Evolutionary conservation across 2,113 vertebrate genomes (phyloP).

Genomic region (Dasyornis broadbenti): DNA sequence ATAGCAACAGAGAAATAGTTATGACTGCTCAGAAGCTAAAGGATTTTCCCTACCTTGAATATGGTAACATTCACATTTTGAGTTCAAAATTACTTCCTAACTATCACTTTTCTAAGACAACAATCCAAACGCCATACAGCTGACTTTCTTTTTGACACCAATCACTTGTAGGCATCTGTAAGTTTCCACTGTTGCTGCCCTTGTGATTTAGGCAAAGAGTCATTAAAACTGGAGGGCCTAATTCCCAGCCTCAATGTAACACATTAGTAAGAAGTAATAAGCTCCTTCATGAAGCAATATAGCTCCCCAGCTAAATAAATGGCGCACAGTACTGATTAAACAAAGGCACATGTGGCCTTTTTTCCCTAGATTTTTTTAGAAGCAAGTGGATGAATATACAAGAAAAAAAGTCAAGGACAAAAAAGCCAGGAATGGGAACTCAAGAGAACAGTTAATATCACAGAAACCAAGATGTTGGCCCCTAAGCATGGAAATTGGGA

Average conservation of each 20-base stretch:
- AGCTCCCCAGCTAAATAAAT: slow-evolving; percentile 28
- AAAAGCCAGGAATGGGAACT: neutral
- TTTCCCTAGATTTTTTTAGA: neutral
- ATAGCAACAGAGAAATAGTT: neutral
- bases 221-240: slow-evolving; percentile 22
- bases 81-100: neutral
- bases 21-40: neutral
- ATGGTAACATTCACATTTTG: neutral
- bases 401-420: neutral
- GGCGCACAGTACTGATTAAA: slow-evolving; percentile 5
- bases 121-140: neutral
- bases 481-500: neutral
- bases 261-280: slow-evolving; percentile 22
- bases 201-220: neutral
- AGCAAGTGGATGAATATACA: neutral
- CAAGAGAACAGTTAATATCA: neutral
- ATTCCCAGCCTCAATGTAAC: slow-evolving; percentile 17
- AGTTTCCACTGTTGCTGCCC: neutral
- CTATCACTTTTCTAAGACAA: neutral
- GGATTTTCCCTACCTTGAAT: neutral
- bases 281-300: neutral
- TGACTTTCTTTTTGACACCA: neutral
- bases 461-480: neutral
- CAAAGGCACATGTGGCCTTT: slow-evolving; percentile 8
- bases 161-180: neutral